A percentile compares a stretch with the other conserved stretches of the same genome.
phyloP scores from a whole-genome alignment of 2,888 invertebrate species.

The Heteromurus nitidus region DNA sequence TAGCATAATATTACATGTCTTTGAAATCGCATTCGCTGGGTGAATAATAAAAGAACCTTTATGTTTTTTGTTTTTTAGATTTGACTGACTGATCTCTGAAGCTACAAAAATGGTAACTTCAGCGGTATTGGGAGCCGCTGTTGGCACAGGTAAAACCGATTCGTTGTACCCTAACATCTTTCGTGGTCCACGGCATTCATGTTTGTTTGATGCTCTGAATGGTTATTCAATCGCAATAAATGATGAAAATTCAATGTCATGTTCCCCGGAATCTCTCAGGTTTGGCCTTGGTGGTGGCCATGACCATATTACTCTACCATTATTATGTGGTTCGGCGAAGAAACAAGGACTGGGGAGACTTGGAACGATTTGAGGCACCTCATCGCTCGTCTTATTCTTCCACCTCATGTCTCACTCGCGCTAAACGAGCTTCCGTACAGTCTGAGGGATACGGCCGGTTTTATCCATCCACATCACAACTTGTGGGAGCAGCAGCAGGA shows the following conservation, averaged over 20 bases:
- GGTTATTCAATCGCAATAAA: too few relatives aligned
- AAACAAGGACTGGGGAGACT: slow-evolving; percentile 80
- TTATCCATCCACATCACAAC: slow-evolving; percentile 23
- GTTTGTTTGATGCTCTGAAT: too few relatives aligned
- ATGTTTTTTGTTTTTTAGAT: slow-evolving; percentile 25
- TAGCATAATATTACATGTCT: too few relatives aligned
- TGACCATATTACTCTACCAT: slow-evolving; percentile 82
- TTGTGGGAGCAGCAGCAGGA: slow-evolving; percentile 11
- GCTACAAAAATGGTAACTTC: slow-evolving; percentile 79
- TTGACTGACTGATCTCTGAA: slow-evolving; percentile 23
- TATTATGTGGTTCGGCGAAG: slow-evolving; percentile 80
- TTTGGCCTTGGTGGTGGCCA: slow-evolving; percentile 81
- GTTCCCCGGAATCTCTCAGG: slow-evolving; percentile 75
- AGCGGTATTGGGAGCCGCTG: slow-evolving; percentile 82
- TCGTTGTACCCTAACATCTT: too few relatives aligned
- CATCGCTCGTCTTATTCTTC: slow-evolving; percentile 68
- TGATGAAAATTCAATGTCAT: not conserved
- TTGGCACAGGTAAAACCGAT: slow-evolving; percentile 77
- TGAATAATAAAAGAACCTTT: too few relatives aligned
- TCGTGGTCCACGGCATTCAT: too few relatives aligned
- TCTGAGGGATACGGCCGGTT: slow-evolving; percentile 56
- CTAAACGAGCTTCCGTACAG: slow-evolving; percentile 53
- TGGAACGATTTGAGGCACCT: slow-evolving; percentile 76
- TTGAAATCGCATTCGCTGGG: too few relatives aligned
- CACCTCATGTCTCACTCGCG: slow-evolving; percentile 57